phyloP scores from a whole-genome alignment of 2,888 invertebrate genomes.

The Andrena bucephala region DNA sequence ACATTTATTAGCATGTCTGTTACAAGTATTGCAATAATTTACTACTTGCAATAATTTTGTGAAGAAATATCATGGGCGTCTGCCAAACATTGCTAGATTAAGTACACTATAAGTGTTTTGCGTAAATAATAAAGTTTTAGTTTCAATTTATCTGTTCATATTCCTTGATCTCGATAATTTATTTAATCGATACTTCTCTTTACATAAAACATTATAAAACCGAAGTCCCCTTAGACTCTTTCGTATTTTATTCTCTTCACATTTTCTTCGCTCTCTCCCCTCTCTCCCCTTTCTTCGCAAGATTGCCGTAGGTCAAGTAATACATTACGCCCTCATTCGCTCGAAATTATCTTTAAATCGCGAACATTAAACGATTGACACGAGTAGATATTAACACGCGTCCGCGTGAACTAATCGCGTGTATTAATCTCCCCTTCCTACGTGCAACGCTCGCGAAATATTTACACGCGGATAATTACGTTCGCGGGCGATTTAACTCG shows the following conservation, averaged over 20 bases:
- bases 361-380: background rate
- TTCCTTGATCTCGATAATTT: too few relatives aligned
- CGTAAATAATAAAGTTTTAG: too few relatives aligned
- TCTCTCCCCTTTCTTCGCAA: background rate
- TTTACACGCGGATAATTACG: slow-evolving; percentile 20
- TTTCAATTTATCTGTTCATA: too few relatives aligned
- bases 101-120: too few relatives aligned
- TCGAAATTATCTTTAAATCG: background rate
- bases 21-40: background rate
- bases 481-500: background rate
- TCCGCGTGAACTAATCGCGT: too few relatives aligned
- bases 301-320: background rate
- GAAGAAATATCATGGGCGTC: background rate
- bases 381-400: background rate
- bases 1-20: background rate
- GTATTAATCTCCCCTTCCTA: background rate
- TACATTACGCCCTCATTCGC: too few relatives aligned
- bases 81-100: background rate
- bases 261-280: background rate
- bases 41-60: background rate
- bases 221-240: too few relatives aligned
- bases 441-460: background rate
- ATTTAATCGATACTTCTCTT: too few relatives aligned
- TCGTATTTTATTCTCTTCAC: background rate
- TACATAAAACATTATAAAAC: too few relatives aligned